These are phyloP conservation scores for Parotocinclus haroldoi DNA, from an alignment of 2,797 vertebrate species.

Conservation along the genomic window DNA sequence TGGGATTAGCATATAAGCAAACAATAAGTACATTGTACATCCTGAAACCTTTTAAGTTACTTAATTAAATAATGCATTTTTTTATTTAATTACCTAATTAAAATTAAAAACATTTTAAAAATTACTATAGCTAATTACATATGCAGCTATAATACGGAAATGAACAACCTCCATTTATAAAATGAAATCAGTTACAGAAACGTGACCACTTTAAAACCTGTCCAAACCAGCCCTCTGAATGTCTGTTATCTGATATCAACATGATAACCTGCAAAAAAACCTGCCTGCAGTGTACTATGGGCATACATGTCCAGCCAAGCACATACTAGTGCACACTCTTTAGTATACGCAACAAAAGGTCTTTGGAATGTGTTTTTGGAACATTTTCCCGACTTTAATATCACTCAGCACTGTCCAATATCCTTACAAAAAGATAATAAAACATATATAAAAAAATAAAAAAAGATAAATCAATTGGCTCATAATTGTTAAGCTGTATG, in stretches of 20 bases:
- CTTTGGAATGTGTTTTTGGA: no score
- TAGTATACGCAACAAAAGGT: neutral
- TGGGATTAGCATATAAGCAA: neutral
- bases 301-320: slow-evolving; percentile 31
- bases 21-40: neutral
- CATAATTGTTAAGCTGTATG: neutral
- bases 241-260: slow-evolving; percentile 37
- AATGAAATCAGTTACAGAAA: slow-evolving; percentile 10
- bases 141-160: neutral
- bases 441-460: no score
- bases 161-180: slow-evolving; percentile 1
- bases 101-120: no score
- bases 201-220: slow-evolving; percentile 12
- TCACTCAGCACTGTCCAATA: no score
- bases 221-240: slow-evolving; percentile 28
- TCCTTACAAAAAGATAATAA: no score
- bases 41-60: no score
- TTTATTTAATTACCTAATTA: no score
- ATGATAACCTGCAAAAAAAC: slow-evolving; percentile 30
- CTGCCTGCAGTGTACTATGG: slow-evolving; percentile 16
- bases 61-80: neutral
- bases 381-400: no score
- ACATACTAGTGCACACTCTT: slow-evolving; percentile 2
- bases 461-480: neutral
- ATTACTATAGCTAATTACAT: neutral